phyloP scores from a whole-genome alignment of 2,113 vertebrate species.

The Aix galericulata region DNA sequence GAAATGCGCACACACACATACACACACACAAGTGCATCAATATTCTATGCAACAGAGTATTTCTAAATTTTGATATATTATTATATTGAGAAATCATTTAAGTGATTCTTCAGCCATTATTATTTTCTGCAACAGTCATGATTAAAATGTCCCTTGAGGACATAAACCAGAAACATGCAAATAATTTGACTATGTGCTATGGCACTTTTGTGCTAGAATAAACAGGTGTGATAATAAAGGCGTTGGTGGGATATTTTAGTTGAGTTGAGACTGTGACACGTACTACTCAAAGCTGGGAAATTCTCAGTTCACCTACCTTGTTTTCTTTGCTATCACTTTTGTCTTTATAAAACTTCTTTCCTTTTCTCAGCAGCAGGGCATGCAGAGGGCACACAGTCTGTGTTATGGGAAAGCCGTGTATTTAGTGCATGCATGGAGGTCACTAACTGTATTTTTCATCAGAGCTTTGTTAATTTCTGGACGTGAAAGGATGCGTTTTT shows the following conservation, averaged over 20 bases:
- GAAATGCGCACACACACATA: background rate
- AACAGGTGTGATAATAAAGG: background rate
- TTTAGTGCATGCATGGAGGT: background rate
- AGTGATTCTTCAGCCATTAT: background rate
- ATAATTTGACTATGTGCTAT: background rate
- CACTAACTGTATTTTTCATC: background rate
- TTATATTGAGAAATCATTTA: background rate
- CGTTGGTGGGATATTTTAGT: background rate
- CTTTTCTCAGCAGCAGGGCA: background rate
- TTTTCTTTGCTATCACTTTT: background rate
- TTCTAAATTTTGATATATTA: background rate
- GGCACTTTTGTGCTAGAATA: background rate
- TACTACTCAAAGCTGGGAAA: background rate
- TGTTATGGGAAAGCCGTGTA: background rate
- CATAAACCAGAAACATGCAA: background rate
- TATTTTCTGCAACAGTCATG: background rate
- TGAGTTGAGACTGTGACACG: background rate
- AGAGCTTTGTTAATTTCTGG: background rate
- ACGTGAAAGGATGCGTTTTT: background rate
- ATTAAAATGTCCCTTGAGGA: background rate
- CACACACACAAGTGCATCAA: rapidly evolving
- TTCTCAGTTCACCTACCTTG: background rate
- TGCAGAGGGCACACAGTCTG: background rate
- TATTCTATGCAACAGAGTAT: background rate
- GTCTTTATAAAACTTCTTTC: background rate